Conservation (phyloP, 2,797 vertebrate genomes). For the Thripadectes ignobilis region DNA sequence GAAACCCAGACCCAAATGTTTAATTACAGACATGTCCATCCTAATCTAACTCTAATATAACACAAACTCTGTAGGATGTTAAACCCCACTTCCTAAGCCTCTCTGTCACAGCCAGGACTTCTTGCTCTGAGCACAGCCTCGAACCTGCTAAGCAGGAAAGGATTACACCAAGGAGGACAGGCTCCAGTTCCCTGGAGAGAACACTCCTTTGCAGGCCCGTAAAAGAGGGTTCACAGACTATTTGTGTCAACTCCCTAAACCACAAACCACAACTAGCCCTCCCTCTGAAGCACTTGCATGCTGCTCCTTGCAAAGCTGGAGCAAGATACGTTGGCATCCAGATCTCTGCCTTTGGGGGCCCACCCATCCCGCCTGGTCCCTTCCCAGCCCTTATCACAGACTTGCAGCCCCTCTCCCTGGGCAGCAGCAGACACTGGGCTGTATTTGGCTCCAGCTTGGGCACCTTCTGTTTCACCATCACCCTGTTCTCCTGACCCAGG, state of each 20-base stretch:
- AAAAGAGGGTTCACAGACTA: constrained; percentile 42
- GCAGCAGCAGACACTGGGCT: constrained; percentile 21
- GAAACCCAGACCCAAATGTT: constrained; percentile 14
- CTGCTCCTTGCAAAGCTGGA: constrained; percentile 41
- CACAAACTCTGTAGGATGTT: not conserved
- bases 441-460: not conserved
- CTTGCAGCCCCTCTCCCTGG: constrained; percentile 36
- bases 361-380: constrained; percentile 39
- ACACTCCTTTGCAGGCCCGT: not conserved
- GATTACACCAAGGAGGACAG: not conserved
- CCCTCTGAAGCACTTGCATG: constrained; percentile 5
- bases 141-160: constrained; percentile 28
- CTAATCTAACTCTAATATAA: not conserved
- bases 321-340: constrained; percentile 44
- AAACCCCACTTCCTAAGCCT: not conserved
- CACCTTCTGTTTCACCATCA: not conserved
- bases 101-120: not conserved
- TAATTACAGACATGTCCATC: not conserved
- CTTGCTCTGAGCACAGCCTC: not conserved
- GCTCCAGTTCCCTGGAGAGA: not conserved
- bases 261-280: constrained; percentile 54
- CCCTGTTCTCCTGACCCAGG: not conserved
- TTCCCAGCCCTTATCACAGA: not conserved
- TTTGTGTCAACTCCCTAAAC: constrained; percentile 57
- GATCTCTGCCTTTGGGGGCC: not conserved